phyloP scores from a whole-genome alignment of 2,113 vertebrate genomes.

The Gymnocephalus cernua region DNA sequence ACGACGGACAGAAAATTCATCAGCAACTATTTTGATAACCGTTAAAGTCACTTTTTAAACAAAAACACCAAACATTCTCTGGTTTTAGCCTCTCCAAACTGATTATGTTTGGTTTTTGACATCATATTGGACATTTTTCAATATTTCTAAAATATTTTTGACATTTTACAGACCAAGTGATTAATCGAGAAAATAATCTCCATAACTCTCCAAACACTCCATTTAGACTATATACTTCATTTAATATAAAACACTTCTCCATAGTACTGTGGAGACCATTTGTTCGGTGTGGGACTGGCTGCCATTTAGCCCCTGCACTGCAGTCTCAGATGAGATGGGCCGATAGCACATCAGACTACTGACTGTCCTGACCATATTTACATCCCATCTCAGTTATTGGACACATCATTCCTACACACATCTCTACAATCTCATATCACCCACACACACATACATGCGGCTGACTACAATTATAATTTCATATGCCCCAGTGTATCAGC shows the following conservation, averaged over 20 bases:
- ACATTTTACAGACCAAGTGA: neutral
- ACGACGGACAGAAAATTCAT: neutral
- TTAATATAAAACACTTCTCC: slow-evolving; percentile 27
- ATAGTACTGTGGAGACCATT: slow-evolving; percentile 38
- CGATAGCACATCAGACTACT: slow-evolving; percentile 59
- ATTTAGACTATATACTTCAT: slow-evolving; percentile 21
- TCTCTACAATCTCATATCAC: slow-evolving; percentile 53
- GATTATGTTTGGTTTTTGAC: neutral
- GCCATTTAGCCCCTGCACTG: slow-evolving; percentile 69
- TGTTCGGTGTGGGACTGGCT: slow-evolving; percentile 48
- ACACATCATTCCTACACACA: slow-evolving; percentile 70
- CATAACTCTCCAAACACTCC: neutral
- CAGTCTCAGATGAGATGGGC: slow-evolving; percentile 64
- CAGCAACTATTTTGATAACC: neutral
- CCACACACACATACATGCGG: slow-evolving; percentile 51
- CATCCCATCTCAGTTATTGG: slow-evolving; percentile 71
- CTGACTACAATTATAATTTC: slow-evolving; percentile 81
- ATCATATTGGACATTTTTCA: neutral
- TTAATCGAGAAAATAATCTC: neutral
- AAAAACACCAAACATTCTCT: neutral
- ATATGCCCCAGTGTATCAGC: slow-evolving; percentile 75
- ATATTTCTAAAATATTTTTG: neutral
- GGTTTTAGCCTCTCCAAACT: neutral
- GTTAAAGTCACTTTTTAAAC: neutral
- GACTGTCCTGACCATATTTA: slow-evolving; percentile 66